Conservation (phyloP, 1,140 invertebrate species). For the Agrilus planipennis region DNA sequence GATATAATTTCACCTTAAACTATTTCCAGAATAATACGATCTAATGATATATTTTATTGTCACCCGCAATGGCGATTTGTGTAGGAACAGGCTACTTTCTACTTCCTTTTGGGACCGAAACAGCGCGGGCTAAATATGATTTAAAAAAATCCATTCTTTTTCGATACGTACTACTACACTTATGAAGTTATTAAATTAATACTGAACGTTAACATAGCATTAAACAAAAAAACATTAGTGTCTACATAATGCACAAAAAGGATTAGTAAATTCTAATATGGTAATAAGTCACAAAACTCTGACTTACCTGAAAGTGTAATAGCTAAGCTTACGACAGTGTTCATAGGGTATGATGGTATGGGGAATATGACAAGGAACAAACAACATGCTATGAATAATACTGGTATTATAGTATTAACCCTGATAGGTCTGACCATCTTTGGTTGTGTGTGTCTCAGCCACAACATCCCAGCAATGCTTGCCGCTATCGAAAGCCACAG, state of each 20-base stretch:
- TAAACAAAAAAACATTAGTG: slow-evolving; percentile 7
- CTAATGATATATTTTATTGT: too few species aligned
- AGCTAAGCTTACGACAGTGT: slow-evolving; percentile 68
- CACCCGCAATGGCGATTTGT: too few species aligned
- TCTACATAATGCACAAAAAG: not conserved
- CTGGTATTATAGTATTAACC: slow-evolving; percentile 66
- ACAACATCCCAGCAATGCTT: slow-evolving; percentile 66
- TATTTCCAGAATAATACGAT: too few species aligned
- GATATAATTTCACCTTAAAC: too few species aligned
- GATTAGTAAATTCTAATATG: slow-evolving; percentile 2
- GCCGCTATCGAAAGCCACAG: slow-evolving; percentile 67
- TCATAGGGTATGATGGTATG: slow-evolving; percentile 59
- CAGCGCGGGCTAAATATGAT: too few species aligned
- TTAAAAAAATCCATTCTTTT: too few species aligned
- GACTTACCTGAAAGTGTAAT: slow-evolving; percentile 58
- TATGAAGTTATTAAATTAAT: slow-evolving; percentile 1
- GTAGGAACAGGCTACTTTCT: too few species aligned
- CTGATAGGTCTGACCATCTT: slow-evolving; percentile 68
- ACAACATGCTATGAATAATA: slow-evolving; percentile 73
- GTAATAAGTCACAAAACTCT: not conserved
- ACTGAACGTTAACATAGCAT: not conserved
- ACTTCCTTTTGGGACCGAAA: too few species aligned
- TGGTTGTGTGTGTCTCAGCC: slow-evolving; percentile 59
- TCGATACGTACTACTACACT: not conserved
- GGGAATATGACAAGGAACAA: slow-evolving; percentile 73